Percentiles rank a stretch among this genome's conserved stretches.
These are phyloP conservation scores for Caenorhabditis drosophilae DNA, from an alignment of 2,888 invertebrate genomes.

Conservation along the genomic window DNA sequence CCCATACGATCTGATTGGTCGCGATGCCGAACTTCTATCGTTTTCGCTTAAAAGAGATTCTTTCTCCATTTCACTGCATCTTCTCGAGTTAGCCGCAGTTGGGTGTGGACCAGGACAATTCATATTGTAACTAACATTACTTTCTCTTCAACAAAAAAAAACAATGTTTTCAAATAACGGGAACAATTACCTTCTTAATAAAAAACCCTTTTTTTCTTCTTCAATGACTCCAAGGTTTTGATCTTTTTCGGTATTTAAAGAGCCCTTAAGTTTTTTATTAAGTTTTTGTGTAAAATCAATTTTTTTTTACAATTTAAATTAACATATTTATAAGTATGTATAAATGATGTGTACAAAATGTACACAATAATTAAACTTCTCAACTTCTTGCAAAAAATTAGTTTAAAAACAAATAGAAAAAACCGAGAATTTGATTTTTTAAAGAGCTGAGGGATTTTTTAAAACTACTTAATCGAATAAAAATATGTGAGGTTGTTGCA, in stretches of 20 bases:
- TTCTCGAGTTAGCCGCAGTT: slow-evolving; percentile 42
- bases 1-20: slow-evolving; percentile 15
- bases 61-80: slow-evolving; percentile 48
- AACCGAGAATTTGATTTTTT: too few species aligned
- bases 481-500: too few species aligned
- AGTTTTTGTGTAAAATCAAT: too few species aligned
- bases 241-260: slow-evolving; percentile 44
- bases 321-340: neutral
- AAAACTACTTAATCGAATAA: too few species aligned
- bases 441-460: too few species aligned
- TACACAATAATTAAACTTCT: too few species aligned
- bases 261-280: slow-evolving; percentile 25
- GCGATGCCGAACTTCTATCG: slow-evolving; percentile 11
- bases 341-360: neutral
- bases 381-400: too few species aligned
- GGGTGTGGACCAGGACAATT: slow-evolving; percentile 48
- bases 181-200: slow-evolving; percentile 27
- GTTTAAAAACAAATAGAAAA: too few species aligned
- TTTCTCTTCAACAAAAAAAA: slow-evolving; percentile 26
- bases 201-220: slow-evolving; percentile 47
- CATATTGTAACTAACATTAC: slow-evolving; percentile 38
- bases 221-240: slow-evolving; percentile 55
- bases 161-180: slow-evolving; percentile 1
- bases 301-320: too few species aligned
- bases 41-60: slow-evolving; percentile 34